phyloP scores from a whole-genome alignment of 2,113 vertebrate genomes.

The Urocolius indicus region DNA sequence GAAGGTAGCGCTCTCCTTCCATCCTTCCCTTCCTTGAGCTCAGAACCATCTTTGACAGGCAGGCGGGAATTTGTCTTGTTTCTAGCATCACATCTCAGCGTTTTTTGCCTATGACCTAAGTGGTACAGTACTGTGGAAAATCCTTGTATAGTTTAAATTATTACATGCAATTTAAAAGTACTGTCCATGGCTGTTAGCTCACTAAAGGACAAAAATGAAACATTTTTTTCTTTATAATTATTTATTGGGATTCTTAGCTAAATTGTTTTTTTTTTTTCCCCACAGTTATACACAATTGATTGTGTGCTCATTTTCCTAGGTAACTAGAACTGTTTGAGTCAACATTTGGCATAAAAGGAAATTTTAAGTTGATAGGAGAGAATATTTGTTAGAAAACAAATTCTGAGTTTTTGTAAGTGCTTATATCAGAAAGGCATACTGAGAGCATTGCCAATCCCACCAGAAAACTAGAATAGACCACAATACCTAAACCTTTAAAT shows the following conservation, averaged over 20 bases:
- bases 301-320: neutral
- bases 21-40: neutral
- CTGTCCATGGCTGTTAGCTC: neutral
- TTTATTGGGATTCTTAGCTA: neutral
- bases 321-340: neutral
- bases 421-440: neutral
- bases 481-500: constrained; percentile 10
- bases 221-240: neutral
- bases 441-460: neutral
- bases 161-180: neutral
- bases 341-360: neutral
- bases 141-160: neutral
- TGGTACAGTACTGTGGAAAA: neutral
- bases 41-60: neutral
- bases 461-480: neutral
- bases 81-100: neutral
- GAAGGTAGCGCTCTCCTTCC: neutral
- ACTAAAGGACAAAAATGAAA: neutral
- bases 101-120: neutral
- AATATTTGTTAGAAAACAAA: neutral
- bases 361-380: neutral
- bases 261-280: neutral
- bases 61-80: neutral
- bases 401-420: neutral
- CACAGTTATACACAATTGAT: neutral